Percentiles rank a stretch among this genome's conserved stretches.
phyloP scores from a whole-genome alignment of 2,113 vertebrate species.

The Oryctolagus cuniculus region mOryCun1.1 NC_091432.1:65596001-65596500 shows the following conservation, averaged over 20 bases:
- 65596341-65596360: slow-evolving; percentile 89
- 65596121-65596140: neutral
- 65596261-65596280: slow-evolving; percentile 45
- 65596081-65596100: neutral
- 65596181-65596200: slow-evolving; percentile 25
- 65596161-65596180: slow-evolving; percentile 52
- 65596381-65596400: slow-evolving; percentile 97
- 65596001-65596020: slow-evolving; percentile 47
- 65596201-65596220: slow-evolving; percentile 48
- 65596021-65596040: neutral
- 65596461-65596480: slow-evolving; percentile 32
- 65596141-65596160: slow-evolving; percentile 53
- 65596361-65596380: slow-evolving; percentile 97
- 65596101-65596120: slow-evolving; percentile 16
- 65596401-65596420: slow-evolving; percentile 90
- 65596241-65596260: neutral
- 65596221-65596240: neutral
- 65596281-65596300: slow-evolving; percentile 36
- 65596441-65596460: slow-evolving; percentile 88
- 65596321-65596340: neutral
- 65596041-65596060: slow-evolving; percentile 9
- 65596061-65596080: slow-evolving; percentile 62
- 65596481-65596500: rapidly evolving
- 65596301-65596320: slow-evolving; percentile 31
- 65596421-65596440: slow-evolving; percentile 94